Evolutionary conservation across 1,140 invertebrate genomes (phyloP).

Genomic region (Bursaphelenchus mucronatus): DNA sequence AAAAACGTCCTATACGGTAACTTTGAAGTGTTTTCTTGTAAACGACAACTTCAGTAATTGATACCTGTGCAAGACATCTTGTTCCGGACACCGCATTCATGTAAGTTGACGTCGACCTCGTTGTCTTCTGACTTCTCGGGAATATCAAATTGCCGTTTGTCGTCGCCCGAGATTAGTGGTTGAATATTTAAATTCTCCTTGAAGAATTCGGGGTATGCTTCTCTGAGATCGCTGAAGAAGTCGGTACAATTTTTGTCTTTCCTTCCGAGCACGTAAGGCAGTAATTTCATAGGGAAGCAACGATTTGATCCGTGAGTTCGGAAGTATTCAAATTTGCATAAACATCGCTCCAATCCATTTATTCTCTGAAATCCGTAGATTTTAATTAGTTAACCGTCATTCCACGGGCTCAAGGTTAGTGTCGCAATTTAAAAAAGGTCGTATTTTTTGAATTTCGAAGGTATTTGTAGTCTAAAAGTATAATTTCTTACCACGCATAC

Average conservation of each 20-base stretch:
- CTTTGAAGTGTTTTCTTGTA: no score
- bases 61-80: no score
- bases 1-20: no score
- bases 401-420: no score
- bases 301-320: constrained; percentile 22
- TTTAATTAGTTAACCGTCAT: constrained; percentile 4
- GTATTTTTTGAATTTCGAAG: not conserved
- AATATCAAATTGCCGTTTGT: no score
- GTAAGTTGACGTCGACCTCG: no score
- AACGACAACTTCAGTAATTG: no score
- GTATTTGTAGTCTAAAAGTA: constrained; percentile 5
- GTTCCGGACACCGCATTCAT: no score
- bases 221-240: constrained; percentile 22
- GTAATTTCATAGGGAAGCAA: constrained; percentile 28
- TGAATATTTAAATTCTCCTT: no score
- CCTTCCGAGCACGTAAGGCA: constrained; percentile 27
- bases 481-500: constrained; percentile 48
- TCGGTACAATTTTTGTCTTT: constrained; percentile 25
- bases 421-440: no score
- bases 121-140: no score
- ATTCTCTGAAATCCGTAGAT: constrained; percentile 28
- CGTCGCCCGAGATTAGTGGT: no score
- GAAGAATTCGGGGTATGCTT: constrained; percentile 34
- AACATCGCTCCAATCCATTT: constrained; percentile 26
- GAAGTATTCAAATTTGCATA: constrained; percentile 37